Conservation (phyloP, 2,797 vertebrate species). For the Megalops cyprinoides region DNA sequence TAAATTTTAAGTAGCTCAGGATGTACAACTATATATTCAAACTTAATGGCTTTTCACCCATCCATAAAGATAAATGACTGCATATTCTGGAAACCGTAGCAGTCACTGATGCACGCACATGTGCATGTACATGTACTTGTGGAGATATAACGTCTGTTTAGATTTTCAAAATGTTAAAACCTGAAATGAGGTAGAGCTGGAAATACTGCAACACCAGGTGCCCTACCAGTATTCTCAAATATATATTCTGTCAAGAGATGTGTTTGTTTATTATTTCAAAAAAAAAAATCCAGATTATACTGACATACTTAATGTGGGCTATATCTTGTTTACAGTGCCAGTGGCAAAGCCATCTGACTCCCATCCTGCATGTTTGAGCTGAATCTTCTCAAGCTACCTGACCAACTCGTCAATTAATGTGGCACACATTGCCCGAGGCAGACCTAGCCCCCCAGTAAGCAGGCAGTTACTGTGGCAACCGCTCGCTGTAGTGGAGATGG, state of each 20-base stretch:
- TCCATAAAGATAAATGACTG: no score
- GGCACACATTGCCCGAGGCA: not conserved
- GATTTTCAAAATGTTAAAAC: slow-evolving; percentile 1
- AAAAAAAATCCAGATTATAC: slow-evolving; percentile 16
- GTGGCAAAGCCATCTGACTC: not conserved
- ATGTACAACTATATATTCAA: no score
- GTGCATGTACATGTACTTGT: not conserved
- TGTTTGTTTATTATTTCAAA: slow-evolving; percentile 15
- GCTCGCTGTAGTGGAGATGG: slow-evolving; percentile 10
- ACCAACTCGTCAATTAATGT: slow-evolving; percentile 37
- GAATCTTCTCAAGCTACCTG: slow-evolving; percentile 30
- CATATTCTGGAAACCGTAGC: no score
- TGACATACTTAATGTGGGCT: not conserved
- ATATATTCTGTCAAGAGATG: not conserved
- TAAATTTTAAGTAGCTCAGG: no score
- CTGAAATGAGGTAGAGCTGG: not conserved
- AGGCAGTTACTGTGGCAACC: slow-evolving; percentile 44
- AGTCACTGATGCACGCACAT: not conserved
- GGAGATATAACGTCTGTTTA: not conserved
- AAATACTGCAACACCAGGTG: not conserved
- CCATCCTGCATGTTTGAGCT: slow-evolving; percentile 2
- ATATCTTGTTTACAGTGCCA: slow-evolving; percentile 5
- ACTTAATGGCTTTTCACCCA: no score
- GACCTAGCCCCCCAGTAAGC: slow-evolving; percentile 23
- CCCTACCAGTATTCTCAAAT: not conserved